Conservation (phyloP, 2,888 invertebrate genomes). For the Cataglyphis albicans region DNA sequence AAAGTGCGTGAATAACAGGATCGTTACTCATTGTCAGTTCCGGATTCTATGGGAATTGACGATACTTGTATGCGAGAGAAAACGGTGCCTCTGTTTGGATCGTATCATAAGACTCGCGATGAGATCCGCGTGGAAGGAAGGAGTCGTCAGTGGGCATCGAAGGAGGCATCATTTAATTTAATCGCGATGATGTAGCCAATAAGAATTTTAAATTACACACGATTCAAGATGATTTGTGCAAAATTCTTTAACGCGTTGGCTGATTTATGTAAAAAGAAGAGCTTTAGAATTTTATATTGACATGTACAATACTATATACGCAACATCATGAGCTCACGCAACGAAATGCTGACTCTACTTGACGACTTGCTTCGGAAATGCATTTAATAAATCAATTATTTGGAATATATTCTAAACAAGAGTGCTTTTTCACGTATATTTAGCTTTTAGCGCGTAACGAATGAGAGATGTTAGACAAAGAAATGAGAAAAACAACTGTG, state of each 20-base stretch:
- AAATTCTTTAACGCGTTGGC: not conserved
- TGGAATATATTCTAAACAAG: not conserved
- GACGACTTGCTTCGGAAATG: not conserved
- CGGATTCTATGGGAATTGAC: slow-evolving; percentile 33
- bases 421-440: not conserved
- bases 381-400: not conserved
- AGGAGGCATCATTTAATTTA: not conserved
- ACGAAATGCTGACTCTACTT: not conserved
- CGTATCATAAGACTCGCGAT: not conserved
- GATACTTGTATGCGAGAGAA: not conserved
- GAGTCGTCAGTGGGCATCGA: not conserved
- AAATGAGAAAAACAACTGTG: not conserved
- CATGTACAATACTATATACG: not conserved
- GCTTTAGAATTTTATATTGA: not conserved
- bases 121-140: not conserved
- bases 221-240: not conserved
- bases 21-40: slow-evolving; percentile 44
- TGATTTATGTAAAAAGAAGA: slow-evolving; percentile 17
- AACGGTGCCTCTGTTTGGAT: not conserved
- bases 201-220: slow-evolving; percentile 19
- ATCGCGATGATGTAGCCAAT: slow-evolving; percentile 27
- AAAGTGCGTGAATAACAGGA: slow-evolving; percentile 28
- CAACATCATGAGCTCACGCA: not conserved
- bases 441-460: not conserved
- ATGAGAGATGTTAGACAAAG: not conserved